These are phyloP conservation scores for Chrysolina americana DNA, from an alignment of 2,888 invertebrate species.

Conservation along the genomic window DNA sequence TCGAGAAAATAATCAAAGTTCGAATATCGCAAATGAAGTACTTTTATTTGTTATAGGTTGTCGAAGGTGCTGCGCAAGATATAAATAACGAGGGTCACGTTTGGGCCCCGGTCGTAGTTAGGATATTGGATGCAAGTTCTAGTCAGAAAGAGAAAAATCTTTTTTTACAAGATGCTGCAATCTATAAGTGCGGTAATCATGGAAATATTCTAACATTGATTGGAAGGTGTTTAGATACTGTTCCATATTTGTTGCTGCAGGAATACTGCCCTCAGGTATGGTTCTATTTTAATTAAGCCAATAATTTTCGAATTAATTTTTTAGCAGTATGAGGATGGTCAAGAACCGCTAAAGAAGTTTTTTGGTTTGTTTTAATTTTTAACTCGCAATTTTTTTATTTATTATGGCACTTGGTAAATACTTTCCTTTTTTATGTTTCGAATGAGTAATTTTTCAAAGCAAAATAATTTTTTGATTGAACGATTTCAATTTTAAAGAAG, in stretches of 20 bases:
- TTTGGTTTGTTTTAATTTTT: too few species aligned
- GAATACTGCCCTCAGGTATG: slow-evolving; percentile 80
- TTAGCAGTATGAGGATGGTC: too few species aligned
- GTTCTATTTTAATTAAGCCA: too few species aligned
- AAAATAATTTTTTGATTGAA: too few species aligned
- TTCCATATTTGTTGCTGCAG: slow-evolving; percentile 84
- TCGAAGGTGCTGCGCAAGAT: slow-evolving; percentile 81
- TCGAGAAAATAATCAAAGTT: background rate
- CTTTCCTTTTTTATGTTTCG: too few species aligned
- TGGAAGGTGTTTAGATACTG: slow-evolving; percentile 83
- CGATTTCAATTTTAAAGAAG: too few species aligned
- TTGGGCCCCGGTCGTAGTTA: slow-evolving; percentile 80
- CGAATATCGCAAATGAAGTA: background rate
- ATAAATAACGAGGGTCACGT: slow-evolving; percentile 57
- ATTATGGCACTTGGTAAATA: too few species aligned
- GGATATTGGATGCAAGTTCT: slow-evolving; percentile 85
- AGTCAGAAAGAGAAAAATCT: slow-evolving; percentile 82
- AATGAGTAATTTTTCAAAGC: too few species aligned
- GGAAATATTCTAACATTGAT: slow-evolving; percentile 81
- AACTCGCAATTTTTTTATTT: too few species aligned
- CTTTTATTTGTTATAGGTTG: slow-evolving; percentile 73
- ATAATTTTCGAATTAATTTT: too few species aligned
- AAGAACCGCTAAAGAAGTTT: too few species aligned
- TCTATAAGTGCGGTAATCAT: slow-evolving; percentile 80
- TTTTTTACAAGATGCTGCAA: slow-evolving; percentile 83